These are phyloP conservation scores for Cynocephalus volans DNA, from an alignment of 2,113 vertebrate species.

Conservation along the genomic window DNA sequence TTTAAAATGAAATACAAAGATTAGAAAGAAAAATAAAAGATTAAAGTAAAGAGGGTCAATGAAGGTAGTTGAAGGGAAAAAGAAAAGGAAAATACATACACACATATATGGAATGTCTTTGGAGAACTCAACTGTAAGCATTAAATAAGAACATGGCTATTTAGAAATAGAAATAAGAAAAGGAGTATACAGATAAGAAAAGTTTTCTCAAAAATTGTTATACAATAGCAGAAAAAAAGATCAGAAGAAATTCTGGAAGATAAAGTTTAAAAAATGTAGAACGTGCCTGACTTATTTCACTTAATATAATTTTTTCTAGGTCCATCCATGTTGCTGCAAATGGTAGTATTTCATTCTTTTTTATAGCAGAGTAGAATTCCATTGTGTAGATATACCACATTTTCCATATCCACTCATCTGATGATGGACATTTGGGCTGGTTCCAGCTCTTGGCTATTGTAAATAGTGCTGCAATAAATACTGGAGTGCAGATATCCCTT, in stretches of 20 bases:
- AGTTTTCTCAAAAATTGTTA: neutral
- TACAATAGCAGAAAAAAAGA: neutral
- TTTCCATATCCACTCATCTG: no score
- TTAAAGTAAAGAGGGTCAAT: neutral
- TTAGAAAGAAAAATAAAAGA: neutral
- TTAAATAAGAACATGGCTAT: neutral
- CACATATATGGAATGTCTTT: neutral
- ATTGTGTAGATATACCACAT: no score
- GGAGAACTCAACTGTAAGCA: neutral
- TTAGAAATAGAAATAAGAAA: neutral
- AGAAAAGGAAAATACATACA: neutral
- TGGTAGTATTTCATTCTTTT: no score
- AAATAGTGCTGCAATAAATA: no score
- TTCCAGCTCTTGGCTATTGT: no score
- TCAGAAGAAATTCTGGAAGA: neutral
- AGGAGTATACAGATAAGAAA: neutral
- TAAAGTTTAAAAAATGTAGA: neutral
- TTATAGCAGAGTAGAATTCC: no score
- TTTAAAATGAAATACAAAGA: conserved; percentile 23
- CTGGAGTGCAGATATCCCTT: no score
- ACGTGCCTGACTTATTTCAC: no score
- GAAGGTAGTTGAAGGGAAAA: neutral
- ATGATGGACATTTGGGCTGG: no score
- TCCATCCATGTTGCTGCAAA: no score
- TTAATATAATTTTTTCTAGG: no score